Conservation (phyloP, 2,797 vertebrate species). For the Poeciliopsis presidionis region DNA sequence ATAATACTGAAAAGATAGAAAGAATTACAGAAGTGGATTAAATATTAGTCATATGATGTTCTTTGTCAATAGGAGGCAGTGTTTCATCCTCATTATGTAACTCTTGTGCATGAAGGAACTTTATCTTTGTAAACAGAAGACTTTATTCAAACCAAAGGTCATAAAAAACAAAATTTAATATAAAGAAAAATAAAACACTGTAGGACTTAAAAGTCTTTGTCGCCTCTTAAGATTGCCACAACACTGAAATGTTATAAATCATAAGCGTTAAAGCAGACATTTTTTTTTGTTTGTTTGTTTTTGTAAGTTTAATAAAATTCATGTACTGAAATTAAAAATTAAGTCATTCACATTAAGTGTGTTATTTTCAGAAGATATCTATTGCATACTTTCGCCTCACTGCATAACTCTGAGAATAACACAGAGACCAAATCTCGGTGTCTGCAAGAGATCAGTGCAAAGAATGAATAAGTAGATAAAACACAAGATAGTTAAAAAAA, state of each 20-base stretch:
- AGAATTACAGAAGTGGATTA: background rate
- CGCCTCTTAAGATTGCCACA: no score
- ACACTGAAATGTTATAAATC: background rate
- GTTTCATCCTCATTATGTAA: background rate
- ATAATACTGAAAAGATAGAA: no score
- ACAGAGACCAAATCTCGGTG: background rate
- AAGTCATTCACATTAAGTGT: background rate
- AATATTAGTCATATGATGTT: background rate
- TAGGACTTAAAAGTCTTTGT: background rate
- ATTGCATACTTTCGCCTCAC: background rate
- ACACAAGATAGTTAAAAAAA: background rate
- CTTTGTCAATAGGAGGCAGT: constrained; percentile 4
- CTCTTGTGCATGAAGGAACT: background rate
- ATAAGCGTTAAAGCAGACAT: background rate
- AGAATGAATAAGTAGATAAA: background rate
- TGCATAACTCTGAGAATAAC: background rate
- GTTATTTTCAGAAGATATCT: background rate
- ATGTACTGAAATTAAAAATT: background rate
- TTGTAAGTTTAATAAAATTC: background rate
- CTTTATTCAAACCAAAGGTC: background rate
- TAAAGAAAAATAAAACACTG: background rate
- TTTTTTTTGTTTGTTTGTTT: background rate
- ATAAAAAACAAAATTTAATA: background rate
- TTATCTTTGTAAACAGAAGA: background rate
- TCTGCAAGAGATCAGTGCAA: background rate